Conservation (phyloP, 2,797 vertebrate species). For the Ptychadena robeensis region DNA sequence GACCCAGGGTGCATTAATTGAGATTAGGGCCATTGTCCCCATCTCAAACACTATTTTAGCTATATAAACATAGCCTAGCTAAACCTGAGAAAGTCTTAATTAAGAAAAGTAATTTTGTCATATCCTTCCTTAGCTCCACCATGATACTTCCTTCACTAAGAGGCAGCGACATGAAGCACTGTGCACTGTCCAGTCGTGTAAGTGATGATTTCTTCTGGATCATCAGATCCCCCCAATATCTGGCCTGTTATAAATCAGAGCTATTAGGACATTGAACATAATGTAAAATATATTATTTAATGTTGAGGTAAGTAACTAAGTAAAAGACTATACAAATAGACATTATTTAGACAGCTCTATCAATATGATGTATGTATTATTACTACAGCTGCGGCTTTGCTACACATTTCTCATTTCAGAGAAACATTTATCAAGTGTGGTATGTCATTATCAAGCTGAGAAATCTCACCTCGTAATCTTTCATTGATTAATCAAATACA, state of each 20-base stretch:
- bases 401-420: constrained; percentile 5
- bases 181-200: not conserved
- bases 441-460: constrained; percentile 29
- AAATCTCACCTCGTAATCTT: constrained; percentile 11
- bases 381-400: not conserved
- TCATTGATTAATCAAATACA: constrained; percentile 30
- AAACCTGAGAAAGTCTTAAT: too few species aligned
- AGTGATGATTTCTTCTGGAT: not conserved
- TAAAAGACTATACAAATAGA: not conserved
- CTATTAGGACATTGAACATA: not conserved
- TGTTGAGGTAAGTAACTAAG: not conserved
- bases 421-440: constrained; percentile 18
- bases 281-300: not conserved
- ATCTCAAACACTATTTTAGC: too few species aligned
- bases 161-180: too few species aligned
- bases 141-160: too few species aligned
- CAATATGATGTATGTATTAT: not conserved
- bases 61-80: too few species aligned
- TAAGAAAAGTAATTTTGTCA: too few species aligned
- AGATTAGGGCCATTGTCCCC: too few species aligned
- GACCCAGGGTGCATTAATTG: too few species aligned
- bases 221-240: not conserved
- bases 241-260: not conserved
- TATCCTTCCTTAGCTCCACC: too few species aligned
- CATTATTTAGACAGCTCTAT: constrained; percentile 20